Base-by-base conservation (phyloP, 2,888 invertebrate species). In the Drosophila nr. perissopoda region DNA sequence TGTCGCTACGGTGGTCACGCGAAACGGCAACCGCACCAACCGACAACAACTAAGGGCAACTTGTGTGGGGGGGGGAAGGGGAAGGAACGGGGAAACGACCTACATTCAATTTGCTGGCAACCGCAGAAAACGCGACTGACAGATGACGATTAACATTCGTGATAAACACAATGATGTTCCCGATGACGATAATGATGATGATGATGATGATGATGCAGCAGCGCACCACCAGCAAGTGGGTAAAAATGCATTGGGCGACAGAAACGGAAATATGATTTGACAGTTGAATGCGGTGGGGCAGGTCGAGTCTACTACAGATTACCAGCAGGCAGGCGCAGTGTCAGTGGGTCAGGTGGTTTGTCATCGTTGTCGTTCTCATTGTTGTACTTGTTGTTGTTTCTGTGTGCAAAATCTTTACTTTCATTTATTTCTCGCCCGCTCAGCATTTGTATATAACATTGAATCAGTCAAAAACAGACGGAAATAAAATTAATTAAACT, bases 191-290 rank as follows among this genome's bases (percentile, higher is more conserved):
- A 42, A 56, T 31, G 45, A 33, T 53, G 33, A 16, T 68, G 78
- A 25, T 42, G 33, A 31, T 42, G 25, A 25, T 60, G 62, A 16
- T 31, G 33, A 25, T 31, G 63, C 49, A 63, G 63, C 36, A 54
- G 27, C n/a, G n/a, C 27, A 56, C 11, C 56, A 56, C 1, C 54
- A 40, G 33, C 63, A 72, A 76, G 57, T 62, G 62, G 34, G 53
- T 59, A 45, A 45, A 45, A 68, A 69, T 65, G 57, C 66, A 69
- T 40, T 58, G 63, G 77, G 69, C 58, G 82, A 73, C 81, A 78
- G 69, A 67, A 85, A 78, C 90, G 86, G 86, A 86, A 86, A 89
- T 86, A 85, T 88, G 88, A 88, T 86, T 88, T 82, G 84, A 67
- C 57, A 57, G 57, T 31, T 57, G 40, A 21, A 11, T 42, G 33